Conservation (phyloP, 2,797 vertebrate genomes). For the Rhadinocentrus ornatus region DNA sequence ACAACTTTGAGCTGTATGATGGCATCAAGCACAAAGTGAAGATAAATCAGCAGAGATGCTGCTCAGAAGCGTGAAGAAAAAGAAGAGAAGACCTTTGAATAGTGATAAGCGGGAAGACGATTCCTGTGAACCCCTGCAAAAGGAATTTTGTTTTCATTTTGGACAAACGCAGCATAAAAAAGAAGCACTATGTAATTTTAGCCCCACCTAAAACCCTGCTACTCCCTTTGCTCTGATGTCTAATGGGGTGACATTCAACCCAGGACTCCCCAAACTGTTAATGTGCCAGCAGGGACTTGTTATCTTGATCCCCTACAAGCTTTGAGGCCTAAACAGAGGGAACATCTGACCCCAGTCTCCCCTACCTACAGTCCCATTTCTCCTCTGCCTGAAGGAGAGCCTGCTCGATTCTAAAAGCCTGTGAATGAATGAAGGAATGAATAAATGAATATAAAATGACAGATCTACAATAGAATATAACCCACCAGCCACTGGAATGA, state of each 20-base stretch:
- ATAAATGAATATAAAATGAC: constrained; percentile 65
- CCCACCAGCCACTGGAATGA: constrained; percentile 61
- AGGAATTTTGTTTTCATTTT: constrained; percentile 33
- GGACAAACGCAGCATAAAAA: constrained; percentile 47
- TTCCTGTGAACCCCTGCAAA: constrained; percentile 4
- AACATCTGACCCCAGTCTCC: constrained; percentile 36
- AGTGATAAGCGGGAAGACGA: background rate
- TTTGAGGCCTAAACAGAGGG: constrained; percentile 57
- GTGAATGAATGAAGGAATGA: constrained; percentile 79
- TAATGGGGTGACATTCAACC: constrained; percentile 41
- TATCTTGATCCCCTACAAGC: constrained; percentile 39
- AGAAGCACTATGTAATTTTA: constrained; percentile 60
- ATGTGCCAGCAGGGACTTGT: constrained; percentile 44
- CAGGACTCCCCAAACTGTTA: constrained; percentile 22
- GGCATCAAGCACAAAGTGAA: constrained; percentile 99
- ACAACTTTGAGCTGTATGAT: constrained; percentile 98
- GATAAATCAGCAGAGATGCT: constrained; percentile 98
- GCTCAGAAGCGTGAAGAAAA: constrained; percentile 89
- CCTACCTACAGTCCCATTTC: constrained; percentile 57
- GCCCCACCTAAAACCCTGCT: constrained; percentile 35
- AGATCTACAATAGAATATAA: constrained; percentile 54
- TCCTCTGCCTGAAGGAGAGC: constrained; percentile 79
- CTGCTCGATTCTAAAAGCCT: constrained; percentile 73
- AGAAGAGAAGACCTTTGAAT: constrained; percentile 2
- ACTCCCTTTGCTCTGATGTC: constrained; percentile 65